Base-by-base conservation (phyloP, 2,888 invertebrate genomes). In the Orgyia antiqua region DNA sequence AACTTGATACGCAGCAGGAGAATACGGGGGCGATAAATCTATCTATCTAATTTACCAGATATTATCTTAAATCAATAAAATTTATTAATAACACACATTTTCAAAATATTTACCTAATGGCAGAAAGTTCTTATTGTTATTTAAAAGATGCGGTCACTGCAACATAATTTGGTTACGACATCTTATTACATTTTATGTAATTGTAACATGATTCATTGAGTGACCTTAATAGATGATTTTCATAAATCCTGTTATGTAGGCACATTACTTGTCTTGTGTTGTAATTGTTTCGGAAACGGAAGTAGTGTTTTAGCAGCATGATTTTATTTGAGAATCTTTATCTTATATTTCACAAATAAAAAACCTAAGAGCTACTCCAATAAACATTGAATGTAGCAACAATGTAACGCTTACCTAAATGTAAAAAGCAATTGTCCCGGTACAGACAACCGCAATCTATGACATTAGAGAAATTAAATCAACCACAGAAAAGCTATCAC, bases 391-490 rank as follows among this genome's bases (percentile, higher is more conserved):
- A n/a, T n/a, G n/a, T n/a, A n/a, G 20, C 20, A 20, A 20, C 24
- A 13, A 18, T 7, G 19, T 11, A 21, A 20, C n/a, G 12, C 18
- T 30, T 18, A 17, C 17, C 11, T 8, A 19, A 9, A 12, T 35
- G 35, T 13, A 26, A 31, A 24, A 29, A 20, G n/a, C n/a, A n/a
- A n/a, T n/a, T n/a, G n/a, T n/a, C n/a, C n/a, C n/a, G n/a, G 39
- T 26, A 29, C 19, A 15, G 25, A 26, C 33, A 27, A 31, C 29
- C 36, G 31, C 41, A 44, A 49, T 40, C 18, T 35, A n/a, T n/a
- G n/a, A n/a, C 26, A 32, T 43, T 38, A 29, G 36, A 39, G 36
- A 44, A 29, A 39, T 41, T 35, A 38, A 53, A 31, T 38, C 31
- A 40, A 39, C 31, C 37, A 34, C 27, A 25, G 27, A 19, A 20